Evolutionary conservation across 2,888 invertebrate species (phyloP).

Genomic region (Villa cingulata): DNA sequence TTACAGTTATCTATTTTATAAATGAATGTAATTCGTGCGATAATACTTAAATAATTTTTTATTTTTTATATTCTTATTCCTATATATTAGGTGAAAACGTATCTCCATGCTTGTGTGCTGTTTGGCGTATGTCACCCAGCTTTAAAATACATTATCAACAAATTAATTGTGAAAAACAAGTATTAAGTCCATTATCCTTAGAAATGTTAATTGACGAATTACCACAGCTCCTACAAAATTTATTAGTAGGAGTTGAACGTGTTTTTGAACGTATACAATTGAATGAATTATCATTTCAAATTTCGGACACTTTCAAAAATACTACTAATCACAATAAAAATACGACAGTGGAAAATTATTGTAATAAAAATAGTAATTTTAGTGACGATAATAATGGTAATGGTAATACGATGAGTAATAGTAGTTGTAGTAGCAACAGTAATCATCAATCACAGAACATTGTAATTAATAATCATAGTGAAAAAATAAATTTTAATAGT

Average conservation of each 20-base stretch:
- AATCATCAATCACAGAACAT: too few relatives aligned
- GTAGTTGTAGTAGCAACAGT: too few relatives aligned
- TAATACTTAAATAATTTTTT: neutral
- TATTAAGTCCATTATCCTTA: constrained; percentile 30
- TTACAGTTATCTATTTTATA: too few relatives aligned
- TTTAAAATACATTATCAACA: constrained; percentile 24
- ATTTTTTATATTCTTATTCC: neutral
- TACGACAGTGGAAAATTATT: neutral
- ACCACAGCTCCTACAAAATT: constrained; percentile 48
- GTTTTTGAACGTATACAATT: constrained; percentile 52
- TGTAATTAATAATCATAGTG: too few relatives aligned
- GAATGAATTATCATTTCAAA: constrained; percentile 49
- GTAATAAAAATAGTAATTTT: constrained; percentile 6
- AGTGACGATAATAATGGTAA: constrained; percentile 6
- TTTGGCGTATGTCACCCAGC: constrained; percentile 26
- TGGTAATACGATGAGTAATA: too few relatives aligned
- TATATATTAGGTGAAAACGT: constrained; percentile 17
- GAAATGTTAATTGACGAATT: constrained; percentile 40
- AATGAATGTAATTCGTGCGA: too few relatives aligned
- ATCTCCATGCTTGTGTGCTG: constrained; percentile 25
- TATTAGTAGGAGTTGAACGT: constrained; percentile 53
- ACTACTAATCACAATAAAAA: constrained; percentile 12
- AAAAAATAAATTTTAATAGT: constrained; percentile 14
- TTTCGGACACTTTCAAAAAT: constrained; percentile 16
- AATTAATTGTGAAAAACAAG: constrained; percentile 27